Evolutionary conservation across 2,113 vertebrate genomes (phyloP).

Genomic region (Meleagris gallopavo): DNA sequence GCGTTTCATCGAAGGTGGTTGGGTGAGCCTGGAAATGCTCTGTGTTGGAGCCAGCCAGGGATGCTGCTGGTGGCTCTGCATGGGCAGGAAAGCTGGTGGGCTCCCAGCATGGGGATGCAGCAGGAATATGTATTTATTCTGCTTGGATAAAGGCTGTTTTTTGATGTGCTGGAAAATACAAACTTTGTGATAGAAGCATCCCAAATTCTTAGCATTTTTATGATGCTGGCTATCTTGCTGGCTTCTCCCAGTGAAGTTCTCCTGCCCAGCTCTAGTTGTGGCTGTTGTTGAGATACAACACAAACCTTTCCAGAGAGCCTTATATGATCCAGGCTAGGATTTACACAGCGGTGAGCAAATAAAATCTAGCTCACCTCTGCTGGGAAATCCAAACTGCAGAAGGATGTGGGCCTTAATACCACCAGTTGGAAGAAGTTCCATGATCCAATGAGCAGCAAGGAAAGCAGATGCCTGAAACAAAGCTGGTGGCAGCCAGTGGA

Average conservation of each 20-base stretch:
- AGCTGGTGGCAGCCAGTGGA: not conserved
- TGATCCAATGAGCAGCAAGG: accelerated
- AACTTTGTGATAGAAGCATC: not conserved
- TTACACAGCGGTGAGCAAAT: not conserved
- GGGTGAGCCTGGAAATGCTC: not conserved
- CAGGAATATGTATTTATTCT: not conserved
- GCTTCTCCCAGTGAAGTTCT: not conserved
- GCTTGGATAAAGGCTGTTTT: not conserved
- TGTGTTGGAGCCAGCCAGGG: accelerated
- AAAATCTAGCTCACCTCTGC: not conserved
- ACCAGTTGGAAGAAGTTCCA: not conserved
- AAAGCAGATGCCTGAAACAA: not conserved
- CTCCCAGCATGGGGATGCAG: not conserved
- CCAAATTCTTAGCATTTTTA: not conserved
- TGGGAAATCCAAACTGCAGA: accelerated
- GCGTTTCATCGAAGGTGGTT: not conserved
- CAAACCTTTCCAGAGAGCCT: not conserved
- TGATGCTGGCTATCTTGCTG: not conserved
- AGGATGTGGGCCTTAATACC: not conserved
- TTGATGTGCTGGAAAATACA: not conserved
- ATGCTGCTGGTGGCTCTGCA: not conserved
- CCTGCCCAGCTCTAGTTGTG: not conserved
- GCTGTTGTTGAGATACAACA: not conserved
- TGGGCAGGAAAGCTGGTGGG: not conserved
- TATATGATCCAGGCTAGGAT: accelerated